A percentile compares a stretch with the other conserved stretches of the same genome.
Evolutionary conservation across 2,113 vertebrate species (phyloP).

Genomic region (Hylia prasina): DNA sequence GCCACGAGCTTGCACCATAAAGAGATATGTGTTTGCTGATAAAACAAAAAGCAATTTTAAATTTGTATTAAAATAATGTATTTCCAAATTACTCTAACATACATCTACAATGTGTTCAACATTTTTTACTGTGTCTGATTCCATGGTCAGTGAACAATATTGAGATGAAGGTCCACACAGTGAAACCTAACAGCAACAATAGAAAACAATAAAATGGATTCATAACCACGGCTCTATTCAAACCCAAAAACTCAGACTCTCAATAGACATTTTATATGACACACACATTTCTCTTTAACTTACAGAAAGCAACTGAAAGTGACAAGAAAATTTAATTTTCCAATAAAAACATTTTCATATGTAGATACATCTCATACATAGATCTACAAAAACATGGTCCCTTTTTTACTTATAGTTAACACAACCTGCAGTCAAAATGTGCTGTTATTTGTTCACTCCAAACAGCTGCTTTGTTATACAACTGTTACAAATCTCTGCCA

Average conservation of each 20-base stretch:
- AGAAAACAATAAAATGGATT: neutral
- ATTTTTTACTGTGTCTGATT: neutral
- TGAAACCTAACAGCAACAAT: neutral
- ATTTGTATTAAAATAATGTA: neutral
- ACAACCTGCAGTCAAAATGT: neutral
- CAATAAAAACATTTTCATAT: neutral
- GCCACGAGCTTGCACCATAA: conserved; percentile 97
- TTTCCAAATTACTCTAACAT: neutral
- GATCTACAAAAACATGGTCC: neutral
- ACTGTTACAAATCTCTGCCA: neutral
- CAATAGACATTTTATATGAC: neutral
- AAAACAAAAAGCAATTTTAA: conserved; percentile 37
- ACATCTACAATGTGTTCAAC: neutral
- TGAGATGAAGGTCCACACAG: neutral
- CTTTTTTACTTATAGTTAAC: neutral
- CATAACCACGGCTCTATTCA: neutral
- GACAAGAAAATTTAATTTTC: neutral
- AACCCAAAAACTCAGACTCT: neutral
- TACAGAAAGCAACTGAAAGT: neutral
- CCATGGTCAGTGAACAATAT: neutral
- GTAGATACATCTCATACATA: neutral
- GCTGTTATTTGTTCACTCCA: neutral
- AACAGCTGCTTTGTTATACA: neutral
- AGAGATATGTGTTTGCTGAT: conserved; percentile 94
- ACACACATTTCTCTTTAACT: neutral